Conservation (phyloP, 2,888 invertebrate genomes). For the Caenorhabditis wallacei region DNA sequence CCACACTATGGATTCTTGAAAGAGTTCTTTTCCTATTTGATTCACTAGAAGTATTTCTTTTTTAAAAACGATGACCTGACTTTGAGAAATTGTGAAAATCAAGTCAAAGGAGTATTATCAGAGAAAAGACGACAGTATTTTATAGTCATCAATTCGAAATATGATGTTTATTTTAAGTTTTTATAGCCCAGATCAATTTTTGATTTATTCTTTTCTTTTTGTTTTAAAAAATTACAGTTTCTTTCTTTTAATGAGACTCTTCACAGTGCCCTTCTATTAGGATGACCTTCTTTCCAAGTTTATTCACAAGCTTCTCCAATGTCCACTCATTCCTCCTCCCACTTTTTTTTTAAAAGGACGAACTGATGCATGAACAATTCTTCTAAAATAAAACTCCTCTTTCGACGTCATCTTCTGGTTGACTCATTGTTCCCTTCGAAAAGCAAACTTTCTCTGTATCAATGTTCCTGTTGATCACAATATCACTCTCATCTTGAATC, state of each 20-base stretch:
- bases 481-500: slow-evolving; percentile 15
- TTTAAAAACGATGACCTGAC: slow-evolving; percentile 7
- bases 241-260: too few species aligned
- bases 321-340: neutral
- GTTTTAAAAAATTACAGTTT: too few species aligned
- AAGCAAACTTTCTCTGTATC: slow-evolving; percentile 6
- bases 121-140: slow-evolving; percentile 5
- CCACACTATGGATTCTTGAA: slow-evolving; percentile 23
- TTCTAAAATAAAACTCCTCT: slow-evolving; percentile 16
- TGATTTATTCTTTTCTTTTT: neutral
- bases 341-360: slow-evolving; percentile 1
- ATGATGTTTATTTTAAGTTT: slow-evolving; percentile 30
- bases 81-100: slow-evolving; percentile 35
- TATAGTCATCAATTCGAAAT: slow-evolving; percentile 40
- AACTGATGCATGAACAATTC: slow-evolving; percentile 24
- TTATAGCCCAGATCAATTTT: slow-evolving; percentile 1
- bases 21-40: slow-evolving; percentile 17
- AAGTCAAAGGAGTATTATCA: slow-evolving; percentile 45
- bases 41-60: neutral
- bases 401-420: slow-evolving; percentile 2
- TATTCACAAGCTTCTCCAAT: neutral
- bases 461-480: slow-evolving; percentile 29
- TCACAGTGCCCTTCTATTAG: too few species aligned
- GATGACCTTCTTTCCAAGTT: neutral
- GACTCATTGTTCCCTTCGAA: slow-evolving; percentile 24